Evolutionary conservation across 2,888 invertebrate genomes (phyloP), one percentile per base, ranked within the genome.

Genomic region (Drosophila phalerata): DNA sequence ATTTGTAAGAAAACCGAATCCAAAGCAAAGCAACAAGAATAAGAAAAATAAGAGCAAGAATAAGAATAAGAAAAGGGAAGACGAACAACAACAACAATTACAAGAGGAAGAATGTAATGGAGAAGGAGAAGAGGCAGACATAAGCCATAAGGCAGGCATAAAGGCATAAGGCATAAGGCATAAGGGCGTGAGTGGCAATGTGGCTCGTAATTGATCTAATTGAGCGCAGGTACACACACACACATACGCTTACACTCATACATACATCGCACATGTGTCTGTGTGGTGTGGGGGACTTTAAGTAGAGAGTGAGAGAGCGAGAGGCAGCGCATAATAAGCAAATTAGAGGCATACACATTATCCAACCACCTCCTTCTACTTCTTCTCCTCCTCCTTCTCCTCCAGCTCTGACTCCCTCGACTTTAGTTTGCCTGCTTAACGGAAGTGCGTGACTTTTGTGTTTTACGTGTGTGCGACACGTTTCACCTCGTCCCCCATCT

Each of bases 161-260:
- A 22, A 51, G 72, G 65, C 63, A 64, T 57, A 84, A 51, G 72
- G 65, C 63, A 64, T 57, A 84, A 48, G 72, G 65, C 63, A 64
- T 61, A 84, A 82, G 82, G 85, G 85, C 82, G 66, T 80, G 69
- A 83, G 85, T 68, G 77, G 82, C 75, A 82, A 82, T 78, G 78
- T 78, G 81, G 67, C 84, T 66, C 81, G 81, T 86, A 84, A 84
- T 84, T 83, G 86, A 84, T 80, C 77, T 84, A 84, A 84, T 86
- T 83, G 83, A 84, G 86, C 77, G 72, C 84, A 83, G 84, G 86
- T 83, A 82, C 67, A 72, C 53, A 66, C 60, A 56, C 34, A 61
- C 25, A 52, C 34, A 45, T 34, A 28, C 22, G 52, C 19, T 48
- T 30, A 34, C 15, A 45, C n/a, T 43, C 51, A 19, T 48, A 37